Percentiles rank a stretch among this genome's conserved stretches.
These are phyloP conservation scores for Psilanteris sp. DNA, from an alignment of 1,140 invertebrate species.

Conservation along the genomic window DNA sequence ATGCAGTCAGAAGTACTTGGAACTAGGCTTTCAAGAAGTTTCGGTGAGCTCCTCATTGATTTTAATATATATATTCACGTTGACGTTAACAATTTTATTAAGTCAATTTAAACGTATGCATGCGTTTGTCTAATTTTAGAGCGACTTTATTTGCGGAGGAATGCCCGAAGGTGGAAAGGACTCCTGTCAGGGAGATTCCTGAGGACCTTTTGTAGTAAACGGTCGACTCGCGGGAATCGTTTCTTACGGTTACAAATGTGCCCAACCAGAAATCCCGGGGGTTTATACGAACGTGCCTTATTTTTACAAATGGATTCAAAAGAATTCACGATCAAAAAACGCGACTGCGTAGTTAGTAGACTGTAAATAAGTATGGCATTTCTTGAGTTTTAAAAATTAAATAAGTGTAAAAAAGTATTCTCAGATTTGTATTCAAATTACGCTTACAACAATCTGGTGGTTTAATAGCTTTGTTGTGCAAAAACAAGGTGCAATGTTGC, in stretches of 20 bases:
- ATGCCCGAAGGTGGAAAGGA: slow-evolving; percentile 46
- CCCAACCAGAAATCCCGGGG: slow-evolving; percentile 22
- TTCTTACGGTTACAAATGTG: slow-evolving; percentile 34
- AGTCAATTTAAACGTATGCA: no score
- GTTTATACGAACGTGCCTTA: slow-evolving; percentile 45
- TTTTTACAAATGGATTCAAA: slow-evolving; percentile 21
- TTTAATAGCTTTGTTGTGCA: background rate
- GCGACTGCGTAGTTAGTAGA: background rate
- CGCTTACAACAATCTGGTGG: background rate
- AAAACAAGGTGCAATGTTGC: slow-evolving; percentile 9
- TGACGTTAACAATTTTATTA: no score
- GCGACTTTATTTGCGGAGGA: slow-evolving; percentile 45
- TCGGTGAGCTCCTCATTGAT: slow-evolving; percentile 19
- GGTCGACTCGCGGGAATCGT: slow-evolving; percentile 36
- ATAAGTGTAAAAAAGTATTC: no score
- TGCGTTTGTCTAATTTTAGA: slow-evolving; percentile 8
- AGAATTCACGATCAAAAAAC: background rate
- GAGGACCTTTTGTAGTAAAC: slow-evolving; percentile 43
- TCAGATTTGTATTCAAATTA: slow-evolving; percentile 8
- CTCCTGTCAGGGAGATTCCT: slow-evolving; percentile 55
- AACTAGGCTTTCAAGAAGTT: slow-evolving; percentile 19
- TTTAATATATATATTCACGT: background rate
- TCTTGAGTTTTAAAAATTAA: no score
- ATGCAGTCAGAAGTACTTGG: slow-evolving; percentile 34
- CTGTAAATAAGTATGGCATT: no score